Base-by-base conservation (phyloP, 2,113 vertebrate genomes). In the Mus pahari region DNA sequence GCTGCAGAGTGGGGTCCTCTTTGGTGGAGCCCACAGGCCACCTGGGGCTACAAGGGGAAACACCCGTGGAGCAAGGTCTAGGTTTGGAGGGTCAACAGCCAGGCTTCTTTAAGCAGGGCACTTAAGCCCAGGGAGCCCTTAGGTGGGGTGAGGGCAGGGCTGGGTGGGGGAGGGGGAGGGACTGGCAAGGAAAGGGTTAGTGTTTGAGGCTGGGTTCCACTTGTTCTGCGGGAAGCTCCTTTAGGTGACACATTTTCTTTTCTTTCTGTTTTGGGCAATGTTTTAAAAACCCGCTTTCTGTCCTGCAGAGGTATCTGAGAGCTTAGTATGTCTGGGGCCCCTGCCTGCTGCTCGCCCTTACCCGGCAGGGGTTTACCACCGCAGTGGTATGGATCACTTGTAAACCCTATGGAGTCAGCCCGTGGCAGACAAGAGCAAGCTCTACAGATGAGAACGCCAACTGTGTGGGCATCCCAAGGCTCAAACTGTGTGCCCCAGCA, bases 81-180 rank as follows among this genome's bases (percentile, higher is more conserved):
- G 94, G 90, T 77, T 92, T 64, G 94, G 97, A 96, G 68, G 1
- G 45, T 97, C 97, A 97, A 93, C 97, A 98, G 97, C 97, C 98
- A 94, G 97, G 94, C 97, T 98, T 98, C 98, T 97, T 96, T 83
- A 89, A 96, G 97, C 97, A 96, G 33, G 89, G 81, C 97, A 98
- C 96, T 98, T 97, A 48, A 48, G 48, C 96, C 96, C 90, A 94
- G 97, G 96, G 95, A 95, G 95, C 95, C 48, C 62, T 92, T 13
- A 5, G 26, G 36, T 50, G 10, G 71, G 91, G 28, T 39, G 11
- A 89, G 73, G 75, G 92, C 16, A 22, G 70, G 86, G 97, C 97
- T 89, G 94, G 48, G 48, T 7, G 7, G 48, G 48, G 81, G 94
- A 95, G 97, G 94, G 89, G n/a, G 60, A 66, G 71, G 33, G 74